These are phyloP conservation scores for Gastrophysa polygoni DNA, from an alignment of 2,888 invertebrate genomes.

Conservation along the genomic window DNA sequence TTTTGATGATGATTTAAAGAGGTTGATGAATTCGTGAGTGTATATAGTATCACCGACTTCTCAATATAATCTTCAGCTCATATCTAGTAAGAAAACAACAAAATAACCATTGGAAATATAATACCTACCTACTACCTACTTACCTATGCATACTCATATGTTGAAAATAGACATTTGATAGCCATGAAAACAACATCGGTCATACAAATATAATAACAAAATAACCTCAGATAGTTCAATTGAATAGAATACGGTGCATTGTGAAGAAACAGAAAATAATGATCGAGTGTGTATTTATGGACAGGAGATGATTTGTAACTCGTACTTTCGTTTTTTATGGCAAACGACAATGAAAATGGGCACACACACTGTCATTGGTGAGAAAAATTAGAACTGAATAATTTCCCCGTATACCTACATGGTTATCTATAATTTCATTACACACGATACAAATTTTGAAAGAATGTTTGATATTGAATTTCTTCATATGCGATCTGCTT, in stretches of 20 bases:
- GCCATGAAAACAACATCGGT: no score
- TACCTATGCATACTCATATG: not conserved
- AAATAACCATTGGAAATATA: not conserved
- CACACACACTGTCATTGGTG: not conserved
- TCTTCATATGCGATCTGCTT: no score
- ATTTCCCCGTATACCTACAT: no score
- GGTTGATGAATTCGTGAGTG: no score
- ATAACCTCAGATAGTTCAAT: not conserved
- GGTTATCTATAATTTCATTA: no score
- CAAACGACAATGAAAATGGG: not conserved
- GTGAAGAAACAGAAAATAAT: not conserved
- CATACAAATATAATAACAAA: not conserved
- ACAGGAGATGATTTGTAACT: not conserved
- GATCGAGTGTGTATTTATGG: not conserved
- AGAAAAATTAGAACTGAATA: not conserved
- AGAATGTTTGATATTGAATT: no score
- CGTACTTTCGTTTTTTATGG: not conserved
- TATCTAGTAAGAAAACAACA: no score
- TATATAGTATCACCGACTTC: no score
- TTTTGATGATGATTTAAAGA: no score
- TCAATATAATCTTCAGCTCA: no score
- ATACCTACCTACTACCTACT: no score
- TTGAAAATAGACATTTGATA: not conserved
- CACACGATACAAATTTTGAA: no score
- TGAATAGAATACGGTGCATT: not conserved